Base-by-base conservation (phyloP, 2,113 vertebrate genomes). In the Cyphomyrus plagiostoma region DNA sequence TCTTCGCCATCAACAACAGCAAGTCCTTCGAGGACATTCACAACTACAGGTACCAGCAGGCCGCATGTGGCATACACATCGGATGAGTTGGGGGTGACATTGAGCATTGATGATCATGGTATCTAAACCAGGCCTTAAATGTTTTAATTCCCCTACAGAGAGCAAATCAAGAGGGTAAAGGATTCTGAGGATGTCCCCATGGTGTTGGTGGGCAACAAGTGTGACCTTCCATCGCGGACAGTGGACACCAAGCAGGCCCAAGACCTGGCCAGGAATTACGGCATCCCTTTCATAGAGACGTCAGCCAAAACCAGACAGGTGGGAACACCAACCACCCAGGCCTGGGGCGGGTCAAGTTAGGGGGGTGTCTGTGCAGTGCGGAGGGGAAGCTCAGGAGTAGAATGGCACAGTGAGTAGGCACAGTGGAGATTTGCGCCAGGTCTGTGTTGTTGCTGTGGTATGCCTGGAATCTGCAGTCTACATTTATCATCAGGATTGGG, bases 241-340 rank as follows among this genome's bases (percentile, higher is more conserved):
- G 94, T 94, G 89, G 94, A 94, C 91, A 94, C 93, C 35, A 94
- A 93, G 87, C 94, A 94, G 86, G 94, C 94, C 49, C 94, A 93
- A 87, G 93, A 94, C 83, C 92, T 94, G 86, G 93, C 94, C 26
- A 93, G 92, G 87, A 93, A 90, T 88, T 94, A 94, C 35, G 93
- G 93, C 58, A 94, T 94, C 88, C 94, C 94, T 1, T 94, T 94
- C 87, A 92, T 94, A 88, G 93, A 94, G 92, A 94, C 94, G 15
- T 94, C 94, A 11, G 94, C 94, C 89, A 94, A 94, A 91, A 94
- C 94, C 10, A 92, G 94, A 93, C 94, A 94, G 94, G 94, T 94
- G 50, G 35, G 42, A 4, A 30, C 42, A 88, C 3, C 19, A 8
- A 2, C 19, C 39, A 11, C 21, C 26, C 23, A 1, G 26, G n/a